A percentile compares a stretch with the other conserved stretches of the same genome.
These are phyloP conservation scores for Dicrostonyx torquatus DNA, from an alignment of 2,797 vertebrate genomes.

Conservation along the genomic window DNA sequence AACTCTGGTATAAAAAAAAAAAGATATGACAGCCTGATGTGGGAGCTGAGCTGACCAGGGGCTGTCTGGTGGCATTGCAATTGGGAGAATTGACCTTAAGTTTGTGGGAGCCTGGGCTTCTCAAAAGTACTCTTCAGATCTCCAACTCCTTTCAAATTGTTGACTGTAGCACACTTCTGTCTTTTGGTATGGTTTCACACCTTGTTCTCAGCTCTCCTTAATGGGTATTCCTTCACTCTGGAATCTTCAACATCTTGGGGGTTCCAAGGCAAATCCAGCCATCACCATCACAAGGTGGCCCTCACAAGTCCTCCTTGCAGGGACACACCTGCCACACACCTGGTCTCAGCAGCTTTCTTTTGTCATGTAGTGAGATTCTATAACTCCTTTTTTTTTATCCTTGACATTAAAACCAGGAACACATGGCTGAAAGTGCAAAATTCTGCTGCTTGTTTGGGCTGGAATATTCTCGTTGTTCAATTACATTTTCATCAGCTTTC, in stretches of 20 bases:
- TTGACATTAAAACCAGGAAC: neutral
- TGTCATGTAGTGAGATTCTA: neutral
- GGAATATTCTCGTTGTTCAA: neutral
- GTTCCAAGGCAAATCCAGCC: neutral
- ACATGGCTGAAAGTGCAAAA: neutral
- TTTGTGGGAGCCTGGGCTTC: too few relatives aligned
- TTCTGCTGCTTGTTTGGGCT: neutral
- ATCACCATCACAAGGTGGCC: neutral
- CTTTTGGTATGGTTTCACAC: neutral
- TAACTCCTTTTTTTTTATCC: neutral
- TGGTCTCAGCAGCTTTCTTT: neutral
- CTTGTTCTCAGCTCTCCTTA: neutral
- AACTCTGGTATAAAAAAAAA: too few relatives aligned
- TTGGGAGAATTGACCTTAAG: too few relatives aligned
- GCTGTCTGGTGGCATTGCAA: too few relatives aligned
- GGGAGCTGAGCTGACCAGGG: too few relatives aligned
- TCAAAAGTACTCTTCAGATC: neutral
- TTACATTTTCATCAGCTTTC: neutral
- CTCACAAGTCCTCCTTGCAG: too few relatives aligned
- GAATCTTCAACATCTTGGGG: neutral
- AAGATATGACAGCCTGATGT: too few relatives aligned
- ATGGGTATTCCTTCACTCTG: neutral
- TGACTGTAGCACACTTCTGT: neutral
- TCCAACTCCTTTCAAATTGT: neutral
- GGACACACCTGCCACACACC: neutral